Percentiles rank a stretch among this genome's conserved stretches.
These are phyloP conservation scores for Drosophila paramelanica DNA, from an alignment of 2,888 invertebrate species.

Conservation along the genomic window DNA sequence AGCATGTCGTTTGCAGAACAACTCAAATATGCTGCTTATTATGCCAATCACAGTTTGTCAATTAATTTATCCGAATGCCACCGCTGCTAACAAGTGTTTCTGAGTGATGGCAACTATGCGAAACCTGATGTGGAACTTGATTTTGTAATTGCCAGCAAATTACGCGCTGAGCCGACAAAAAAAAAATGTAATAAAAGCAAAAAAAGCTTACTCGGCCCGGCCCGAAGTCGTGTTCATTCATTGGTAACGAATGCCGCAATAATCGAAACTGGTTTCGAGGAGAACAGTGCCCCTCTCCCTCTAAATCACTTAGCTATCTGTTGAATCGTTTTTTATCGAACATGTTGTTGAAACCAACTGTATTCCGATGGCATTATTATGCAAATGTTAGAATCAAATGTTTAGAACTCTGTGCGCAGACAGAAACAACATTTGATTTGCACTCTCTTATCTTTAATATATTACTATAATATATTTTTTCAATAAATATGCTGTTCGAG, in stretches of 20 bases:
- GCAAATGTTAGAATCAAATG: conserved; percentile 33
- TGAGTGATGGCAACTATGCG: conserved; percentile 49
- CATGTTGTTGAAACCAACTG: conserved; percentile 40
- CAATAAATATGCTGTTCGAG: too few relatives aligned
- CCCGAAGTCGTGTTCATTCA: conserved; percentile 39
- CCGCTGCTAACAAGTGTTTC: conserved; percentile 50
- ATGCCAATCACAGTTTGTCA: conserved; percentile 63
- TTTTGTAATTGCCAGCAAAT: conserved; percentile 67
- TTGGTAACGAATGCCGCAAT: conserved; percentile 22
- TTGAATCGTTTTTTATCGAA: conserved; percentile 37
- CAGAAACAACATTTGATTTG: background rate
- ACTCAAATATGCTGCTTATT: conserved; percentile 55
- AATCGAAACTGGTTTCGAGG: conserved; percentile 33
- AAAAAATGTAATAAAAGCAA: conserved; percentile 2
- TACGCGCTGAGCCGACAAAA: conserved; percentile 44
- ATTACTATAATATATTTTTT: too few relatives aligned
- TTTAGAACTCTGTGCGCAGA: conserved; percentile 2
- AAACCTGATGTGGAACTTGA: conserved; percentile 55
- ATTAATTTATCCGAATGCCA: conserved; percentile 62
- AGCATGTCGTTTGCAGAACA: conserved; percentile 42
- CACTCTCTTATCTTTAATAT: too few relatives aligned
- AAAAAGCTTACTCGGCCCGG: conserved; percentile 13
- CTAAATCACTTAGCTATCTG: background rate
- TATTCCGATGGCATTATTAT: conserved; percentile 38
- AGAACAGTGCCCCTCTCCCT: background rate